Conservation (phyloP, 2,888 invertebrate genomes). For the Drosophila demipolita region DNA sequence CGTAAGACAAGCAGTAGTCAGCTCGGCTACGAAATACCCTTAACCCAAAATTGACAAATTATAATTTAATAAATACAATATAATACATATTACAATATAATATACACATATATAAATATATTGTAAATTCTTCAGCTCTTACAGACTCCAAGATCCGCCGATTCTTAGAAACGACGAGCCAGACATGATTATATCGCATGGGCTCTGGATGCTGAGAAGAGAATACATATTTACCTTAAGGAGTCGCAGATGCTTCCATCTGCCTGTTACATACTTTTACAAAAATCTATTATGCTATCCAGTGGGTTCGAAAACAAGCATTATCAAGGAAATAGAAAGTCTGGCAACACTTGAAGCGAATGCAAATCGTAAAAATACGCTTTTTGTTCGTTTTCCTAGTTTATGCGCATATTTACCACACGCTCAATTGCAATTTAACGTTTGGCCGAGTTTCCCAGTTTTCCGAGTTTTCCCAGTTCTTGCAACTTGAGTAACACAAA, state of each 20-base stretch:
- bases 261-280: neutral
- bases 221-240: neutral
- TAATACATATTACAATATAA: too few relatives aligned
- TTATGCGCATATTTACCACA: constrained; percentile 37
- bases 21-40: neutral
- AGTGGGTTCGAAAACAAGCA: constrained; percentile 1
- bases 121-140: too few relatives aligned
- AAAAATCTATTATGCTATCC: neutral
- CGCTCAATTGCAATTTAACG: constrained; percentile 38
- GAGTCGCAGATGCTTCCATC: neutral
- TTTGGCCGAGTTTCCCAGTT: constrained; percentile 38
- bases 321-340: constrained; percentile 6
- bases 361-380: constrained; percentile 34
- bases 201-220: neutral
- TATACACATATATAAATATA: too few relatives aligned
- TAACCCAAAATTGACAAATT: neutral
- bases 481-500: constrained; percentile 44
- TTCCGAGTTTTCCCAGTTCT: constrained; percentile 24
- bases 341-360: constrained; percentile 34
- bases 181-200: neutral
- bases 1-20: neutral
- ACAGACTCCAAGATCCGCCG: too few relatives aligned
- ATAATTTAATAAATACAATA: too few relatives aligned
- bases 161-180: too few relatives aligned
- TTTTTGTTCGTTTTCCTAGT: constrained; percentile 27